A percentile compares a stretch with the other conserved stretches of the same genome.
phyloP scores from a whole-genome alignment of 1,140 invertebrate genomes.

The silkworm (Bombyx mori) region ASM3026992v2 NC_085128.1:14520001-14520500 shows the following conservation, averaged over 20 bases:
- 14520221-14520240: too few species aligned
- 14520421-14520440: constrained; percentile 16
- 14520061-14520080: constrained; percentile 8
- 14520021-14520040: constrained; percentile 9
- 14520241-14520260: too few species aligned
- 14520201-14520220: neutral
- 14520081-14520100: constrained; percentile 9
- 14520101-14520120: constrained; percentile 3
- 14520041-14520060: constrained; percentile 6
- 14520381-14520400: too few species aligned
- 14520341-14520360: too few species aligned
- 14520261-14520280: too few species aligned
- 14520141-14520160: constrained; percentile 7
- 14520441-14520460: constrained; percentile 23
- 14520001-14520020: constrained; percentile 3
- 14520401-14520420: neutral
- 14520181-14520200: constrained; percentile 3
- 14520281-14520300: too few species aligned
- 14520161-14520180: constrained; percentile 10
- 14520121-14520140: constrained; percentile 4
- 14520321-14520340: too few species aligned
- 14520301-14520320: too few species aligned
- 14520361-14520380: too few species aligned
- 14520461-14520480: constrained; percentile 16
- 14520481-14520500: constrained; percentile 8